Percentiles rank a stretch among this genome's conserved stretches.
phyloP scores from a whole-genome alignment of 2,113 vertebrate species.

The Brachyhypopomus gauderio region DNA sequence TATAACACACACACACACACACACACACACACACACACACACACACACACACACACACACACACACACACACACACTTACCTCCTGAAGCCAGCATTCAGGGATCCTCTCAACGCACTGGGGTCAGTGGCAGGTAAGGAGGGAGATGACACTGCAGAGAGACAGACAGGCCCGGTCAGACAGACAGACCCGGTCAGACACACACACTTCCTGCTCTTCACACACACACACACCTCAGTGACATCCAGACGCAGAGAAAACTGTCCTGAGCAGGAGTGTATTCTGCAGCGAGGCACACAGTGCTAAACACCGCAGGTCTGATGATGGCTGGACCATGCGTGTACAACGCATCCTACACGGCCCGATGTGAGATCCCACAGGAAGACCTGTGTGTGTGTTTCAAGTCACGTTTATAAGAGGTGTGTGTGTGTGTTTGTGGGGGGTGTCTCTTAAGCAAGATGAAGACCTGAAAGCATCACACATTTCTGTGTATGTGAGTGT shows the following conservation, averaged over 20 bases:
- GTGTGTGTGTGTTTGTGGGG: neutral
- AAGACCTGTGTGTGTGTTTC: constrained; percentile 21
- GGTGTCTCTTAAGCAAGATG: neutral
- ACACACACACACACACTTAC: constrained; percentile 72
- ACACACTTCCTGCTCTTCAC: too few relatives aligned
- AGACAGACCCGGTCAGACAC: too few relatives aligned
- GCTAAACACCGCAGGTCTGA: too few relatives aligned
- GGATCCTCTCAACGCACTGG: constrained; percentile 67
- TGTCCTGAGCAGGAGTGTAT: too few relatives aligned
- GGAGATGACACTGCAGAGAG: constrained; percentile 80
- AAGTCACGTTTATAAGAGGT: constrained; percentile 34
- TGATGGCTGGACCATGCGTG: too few relatives aligned
- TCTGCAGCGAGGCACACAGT: too few relatives aligned
- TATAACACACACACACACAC: constrained; percentile 17
- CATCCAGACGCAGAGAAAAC: too few relatives aligned
- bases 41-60: constrained; percentile 14
- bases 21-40: constrained; percentile 4
- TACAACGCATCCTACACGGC: constrained; percentile 20
- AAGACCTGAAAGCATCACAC: neutral
- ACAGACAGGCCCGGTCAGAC: too few relatives aligned
- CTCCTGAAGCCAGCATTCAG: constrained; percentile 80
- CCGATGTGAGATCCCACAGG: constrained; percentile 51
- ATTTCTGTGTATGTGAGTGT: constrained; percentile 39
- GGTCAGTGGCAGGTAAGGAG: constrained; percentile 66
- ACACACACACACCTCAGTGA: too few relatives aligned